A percentile compares a stretch with the other conserved stretches of the same genome.
Conservation (phyloP, 2,113 vertebrate species). For the Pelusios castaneus region DNA sequence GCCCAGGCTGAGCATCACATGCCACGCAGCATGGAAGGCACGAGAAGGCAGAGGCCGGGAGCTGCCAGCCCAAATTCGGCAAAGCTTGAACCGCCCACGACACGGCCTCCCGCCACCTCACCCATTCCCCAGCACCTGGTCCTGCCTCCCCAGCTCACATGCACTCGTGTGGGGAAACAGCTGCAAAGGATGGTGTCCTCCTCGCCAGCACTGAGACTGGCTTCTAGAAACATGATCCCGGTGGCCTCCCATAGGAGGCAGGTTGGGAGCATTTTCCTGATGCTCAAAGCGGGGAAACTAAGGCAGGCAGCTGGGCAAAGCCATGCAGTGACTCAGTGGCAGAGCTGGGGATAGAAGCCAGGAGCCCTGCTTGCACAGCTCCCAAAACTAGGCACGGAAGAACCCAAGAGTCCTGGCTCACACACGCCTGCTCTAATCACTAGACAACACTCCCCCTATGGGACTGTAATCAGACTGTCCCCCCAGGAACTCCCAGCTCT, state of each 20-base stretch:
- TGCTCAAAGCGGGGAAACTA: neutral
- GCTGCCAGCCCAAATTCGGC: neutral
- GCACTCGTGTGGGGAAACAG: neutral
- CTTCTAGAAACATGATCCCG: neutral
- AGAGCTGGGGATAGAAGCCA: neutral
- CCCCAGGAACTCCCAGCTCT: neutral
- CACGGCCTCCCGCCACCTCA: neutral
- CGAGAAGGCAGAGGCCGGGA: neutral
- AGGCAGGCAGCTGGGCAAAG: neutral
- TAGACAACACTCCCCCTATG: neutral
- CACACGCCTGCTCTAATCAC: neutral
- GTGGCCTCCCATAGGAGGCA: neutral
- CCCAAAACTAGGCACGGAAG: neutral
- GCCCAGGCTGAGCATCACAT: neutral
- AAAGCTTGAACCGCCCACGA: neutral
- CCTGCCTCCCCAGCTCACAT: neutral
- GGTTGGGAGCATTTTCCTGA: neutral
- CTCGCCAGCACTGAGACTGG: too few relatives aligned
- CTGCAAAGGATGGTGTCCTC: neutral
- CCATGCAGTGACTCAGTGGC: neutral
- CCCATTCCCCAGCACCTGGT: neutral
- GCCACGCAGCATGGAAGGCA: neutral
- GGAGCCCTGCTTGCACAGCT: neutral
- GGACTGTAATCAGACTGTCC: neutral
- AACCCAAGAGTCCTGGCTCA: neutral